Evolutionary conservation across 2,888 invertebrate genomes (phyloP), one percentile per base, ranked within the genome.

Genomic region (Apoda limacodes): DNA sequence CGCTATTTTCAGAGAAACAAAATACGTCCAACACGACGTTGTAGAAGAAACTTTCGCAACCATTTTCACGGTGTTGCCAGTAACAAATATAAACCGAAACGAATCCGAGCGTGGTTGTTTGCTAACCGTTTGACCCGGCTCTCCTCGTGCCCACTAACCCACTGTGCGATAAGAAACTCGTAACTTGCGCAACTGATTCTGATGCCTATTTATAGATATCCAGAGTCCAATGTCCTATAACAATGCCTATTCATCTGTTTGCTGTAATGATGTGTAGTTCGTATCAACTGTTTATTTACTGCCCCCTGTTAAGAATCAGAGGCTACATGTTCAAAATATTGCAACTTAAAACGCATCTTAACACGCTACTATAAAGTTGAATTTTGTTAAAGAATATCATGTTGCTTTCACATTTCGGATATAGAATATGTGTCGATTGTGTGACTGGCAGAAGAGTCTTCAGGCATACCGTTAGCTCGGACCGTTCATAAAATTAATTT

Each of bases 281-380:
- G 65, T 74, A 72, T 75, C 72, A 67, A 74, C 69, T 75, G 74
- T 78, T 78, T 75, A 74, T 76, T 75, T 75, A 72, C 68, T 61
- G 63, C 53, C 54, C 40, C 50, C 43, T 47, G 48, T 50, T 52
- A 46, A 47, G 41, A 39, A 41, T 37, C 49, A 37, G 40, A 43
- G 35, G 36, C 55, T 48, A n/a, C n/a, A n/a, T n/a, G n/a, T n/a
- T n/a, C n/a, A n/a, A n/a, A n/a, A n/a, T n/a, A n/a, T n/a, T n/a
- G n/a, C n/a, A n/a, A n/a, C n/a, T n/a, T n/a, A n/a, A n/a, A n/a
- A n/a, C n/a, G n/a, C n/a, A n/a, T n/a, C n/a, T n/a, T n/a, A n/a
- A n/a, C n/a, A n/a, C n/a, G n/a, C n/a, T n/a, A n/a, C n/a, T n/a
- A n/a, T n/a, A n/a, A n/a, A n/a, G n/a, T n/a, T n/a, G n/a, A n/a